Evolutionary conservation across 1,140 invertebrate genomes (phyloP), one percentile per base, ranked within the genome.

Genomic region (Venustaconcha ellipsiformis): DNA sequence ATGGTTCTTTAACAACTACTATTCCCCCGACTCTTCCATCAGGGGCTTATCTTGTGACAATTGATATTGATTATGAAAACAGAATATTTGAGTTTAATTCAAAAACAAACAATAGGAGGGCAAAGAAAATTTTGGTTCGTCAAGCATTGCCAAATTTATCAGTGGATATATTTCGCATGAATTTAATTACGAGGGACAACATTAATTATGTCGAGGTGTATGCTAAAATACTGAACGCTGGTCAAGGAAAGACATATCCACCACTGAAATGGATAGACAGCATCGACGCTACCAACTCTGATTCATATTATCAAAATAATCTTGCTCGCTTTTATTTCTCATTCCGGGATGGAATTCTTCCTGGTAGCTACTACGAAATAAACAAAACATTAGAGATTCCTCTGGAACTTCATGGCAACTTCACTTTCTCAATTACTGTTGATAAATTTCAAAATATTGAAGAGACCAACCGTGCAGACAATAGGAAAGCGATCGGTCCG

Each of bases 101-200:
- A 6, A 20, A 65, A 6, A 56, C 23, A 14, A 72, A 72, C 20
- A 72, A 72, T 23, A 18, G 23, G 17, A 14, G 55, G 5, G 15
- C 63, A 23, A 20, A 26, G 14, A 56, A 13, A 48, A 26, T 72
- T 1, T 23, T 14, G 57, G 55, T 72, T 26, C 14, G 17, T 65
- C 70, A 72, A 57, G 62, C 62, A 18, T 56, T 72, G 4, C 70
- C 70, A 23, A 56, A 72, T 72, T 23, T 72, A 23, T 57, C 18
- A 23, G 62, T 66, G 17, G 23, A 56, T 4, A 23, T 55, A 15
- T 65, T 65, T 30, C 62, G n/a, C 14, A 30, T 64, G 12, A 37
- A 37, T 26, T 14, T 20, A 65, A 20, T 57, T 13, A 26, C 57
- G 56, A 63, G 57, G n/a, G 12, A 12, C n/a, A 56, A 72, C 26